These are phyloP conservation scores for Oreonectes daqikongensis DNA, from an alignment of 2,797 vertebrate genomes.

Conservation along the genomic window DNA sequence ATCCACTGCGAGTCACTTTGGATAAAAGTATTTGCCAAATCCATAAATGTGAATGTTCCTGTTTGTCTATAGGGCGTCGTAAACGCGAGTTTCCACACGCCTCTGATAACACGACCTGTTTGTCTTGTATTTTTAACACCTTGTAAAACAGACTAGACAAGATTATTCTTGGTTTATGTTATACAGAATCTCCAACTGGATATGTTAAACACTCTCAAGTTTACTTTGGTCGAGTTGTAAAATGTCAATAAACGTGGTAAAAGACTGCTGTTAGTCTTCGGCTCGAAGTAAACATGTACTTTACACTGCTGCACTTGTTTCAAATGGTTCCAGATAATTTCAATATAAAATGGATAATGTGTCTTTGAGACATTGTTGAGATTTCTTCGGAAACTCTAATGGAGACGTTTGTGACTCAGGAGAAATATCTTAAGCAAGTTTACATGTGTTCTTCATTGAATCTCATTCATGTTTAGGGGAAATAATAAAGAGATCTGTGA, in stretches of 20 bases:
- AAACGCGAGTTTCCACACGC: background rate
- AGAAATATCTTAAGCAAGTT: no score
- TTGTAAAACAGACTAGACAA: background rate
- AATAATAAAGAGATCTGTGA: no score
- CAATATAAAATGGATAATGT: no score
- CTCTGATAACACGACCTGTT: background rate
- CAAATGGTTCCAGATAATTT: no score
- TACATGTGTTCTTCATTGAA: no score
- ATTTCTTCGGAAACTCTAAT: no score
- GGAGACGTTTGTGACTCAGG: no score
- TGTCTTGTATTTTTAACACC: background rate
- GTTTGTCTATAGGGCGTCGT: background rate
- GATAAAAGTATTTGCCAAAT: no score
- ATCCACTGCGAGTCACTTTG: background rate
- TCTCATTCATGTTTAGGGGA: no score
- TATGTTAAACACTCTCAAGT: conserved; percentile 8
- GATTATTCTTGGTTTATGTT: background rate
- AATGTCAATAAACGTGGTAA: conserved; percentile 15
- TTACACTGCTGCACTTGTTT: background rate
- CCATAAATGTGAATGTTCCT: background rate
- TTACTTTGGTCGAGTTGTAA: conserved; percentile 22
- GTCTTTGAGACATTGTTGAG: no score
- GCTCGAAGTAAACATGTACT: conserved; percentile 23
- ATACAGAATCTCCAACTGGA: background rate
- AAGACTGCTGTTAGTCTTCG: conserved; percentile 1